These are phyloP conservation scores for Meganola albula DNA, from an alignment of 2,888 invertebrate genomes.

Conservation along the genomic window DNA sequence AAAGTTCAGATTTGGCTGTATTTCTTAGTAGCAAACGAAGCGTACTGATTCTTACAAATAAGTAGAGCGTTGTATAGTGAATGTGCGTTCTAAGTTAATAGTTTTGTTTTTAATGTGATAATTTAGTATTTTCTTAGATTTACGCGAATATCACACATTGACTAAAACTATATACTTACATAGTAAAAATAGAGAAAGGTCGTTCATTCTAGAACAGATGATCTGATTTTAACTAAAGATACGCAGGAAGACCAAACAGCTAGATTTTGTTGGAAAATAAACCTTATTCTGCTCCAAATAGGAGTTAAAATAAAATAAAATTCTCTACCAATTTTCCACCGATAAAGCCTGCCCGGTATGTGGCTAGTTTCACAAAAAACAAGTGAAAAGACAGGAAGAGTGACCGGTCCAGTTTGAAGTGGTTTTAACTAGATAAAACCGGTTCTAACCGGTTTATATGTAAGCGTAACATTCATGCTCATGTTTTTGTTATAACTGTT, in stretches of 20 bases:
- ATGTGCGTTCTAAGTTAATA: too few relatives aligned
- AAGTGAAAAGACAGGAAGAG: conserved; percentile 55
- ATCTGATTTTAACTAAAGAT: too few relatives aligned
- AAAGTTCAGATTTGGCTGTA: conserved; percentile 14
- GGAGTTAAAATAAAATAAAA: too few relatives aligned
- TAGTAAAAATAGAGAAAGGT: too few relatives aligned
- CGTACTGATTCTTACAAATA: conserved; percentile 34
- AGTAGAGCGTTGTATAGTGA: conserved; percentile 33
- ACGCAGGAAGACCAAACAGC: too few relatives aligned
- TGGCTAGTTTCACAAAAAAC: conserved; percentile 32
- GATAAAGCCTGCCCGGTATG: conserved; percentile 15
- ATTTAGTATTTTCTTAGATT: too few relatives aligned
- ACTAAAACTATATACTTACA: too few relatives aligned
- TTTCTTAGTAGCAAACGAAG: conserved; percentile 23
- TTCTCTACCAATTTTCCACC: conserved; percentile 17
- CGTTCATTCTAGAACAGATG: too few relatives aligned
- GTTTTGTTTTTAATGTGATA: neutral
- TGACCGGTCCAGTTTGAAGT: conserved; percentile 33
- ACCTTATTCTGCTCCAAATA: too few relatives aligned
- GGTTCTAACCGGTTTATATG: conserved; percentile 32
- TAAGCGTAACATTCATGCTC: conserved; percentile 22
- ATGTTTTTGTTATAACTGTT: conserved; percentile 14
- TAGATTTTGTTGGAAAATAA: too few relatives aligned
- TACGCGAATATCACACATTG: too few relatives aligned
- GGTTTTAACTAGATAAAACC: conserved; percentile 30